phyloP scores from a whole-genome alignment of 2,113 vertebrate species.

The Petromus typicus region DNA sequence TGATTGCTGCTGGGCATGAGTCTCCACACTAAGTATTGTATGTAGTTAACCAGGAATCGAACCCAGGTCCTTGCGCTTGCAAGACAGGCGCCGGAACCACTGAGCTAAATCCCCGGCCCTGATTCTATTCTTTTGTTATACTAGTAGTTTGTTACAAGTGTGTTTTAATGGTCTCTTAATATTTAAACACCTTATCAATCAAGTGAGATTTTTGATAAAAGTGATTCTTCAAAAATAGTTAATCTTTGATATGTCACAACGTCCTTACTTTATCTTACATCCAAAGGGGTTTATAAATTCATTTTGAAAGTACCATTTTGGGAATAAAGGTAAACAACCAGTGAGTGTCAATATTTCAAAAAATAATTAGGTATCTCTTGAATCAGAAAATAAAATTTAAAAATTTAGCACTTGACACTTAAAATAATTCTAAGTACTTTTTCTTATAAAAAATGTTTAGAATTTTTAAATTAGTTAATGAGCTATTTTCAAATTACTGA shows the following conservation, averaged over 20 bases:
- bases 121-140: neutral
- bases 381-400: neutral
- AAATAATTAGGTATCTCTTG: neutral
- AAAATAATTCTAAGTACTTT: conserved; percentile 1
- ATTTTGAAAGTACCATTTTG: conserved; percentile 5
- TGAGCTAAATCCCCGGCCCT: too few species aligned
- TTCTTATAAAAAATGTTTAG: neutral
- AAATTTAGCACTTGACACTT: neutral
- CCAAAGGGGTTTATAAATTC: conserved; percentile 6
- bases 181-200: neutral
- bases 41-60: too few species aligned
- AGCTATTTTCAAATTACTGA: neutral
- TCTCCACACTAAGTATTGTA: too few species aligned
- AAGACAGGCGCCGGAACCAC: too few species aligned
- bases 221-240: neutral
- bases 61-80: too few species aligned
- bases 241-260: neutral
- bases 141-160: neutral
- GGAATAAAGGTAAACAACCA: neutral
- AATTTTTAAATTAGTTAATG: neutral
- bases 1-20: too few species aligned
- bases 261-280: conserved; percentile 25
- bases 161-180: conserved; percentile 23
- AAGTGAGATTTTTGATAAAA: conserved; percentile 37
- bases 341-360: conserved; percentile 1